Conservation (phyloP, 2,113 vertebrate genomes). For the Hippocampus guttulatus region DNA sequence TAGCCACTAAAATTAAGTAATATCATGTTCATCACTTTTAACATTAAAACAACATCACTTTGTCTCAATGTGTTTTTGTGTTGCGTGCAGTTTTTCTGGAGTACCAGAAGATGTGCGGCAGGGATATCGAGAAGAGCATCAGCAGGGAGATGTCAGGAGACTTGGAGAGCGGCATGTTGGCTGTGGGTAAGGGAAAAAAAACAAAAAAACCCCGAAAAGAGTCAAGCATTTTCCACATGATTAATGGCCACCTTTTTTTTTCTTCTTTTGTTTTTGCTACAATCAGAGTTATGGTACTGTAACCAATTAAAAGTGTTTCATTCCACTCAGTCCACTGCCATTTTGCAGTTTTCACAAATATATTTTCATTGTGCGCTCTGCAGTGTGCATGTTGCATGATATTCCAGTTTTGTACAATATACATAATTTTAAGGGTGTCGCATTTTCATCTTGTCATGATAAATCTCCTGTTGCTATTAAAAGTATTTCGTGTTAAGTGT, state of each 20-base stretch:
- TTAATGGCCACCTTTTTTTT: slow-evolving; percentile 19
- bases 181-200: slow-evolving; percentile 79
- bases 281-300: slow-evolving; percentile 68
- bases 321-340: slow-evolving; percentile 1
- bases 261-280: slow-evolving; percentile 40
- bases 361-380: slow-evolving; percentile 32
- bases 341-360: slow-evolving; percentile 1
- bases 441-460: neutral
- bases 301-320: slow-evolving; percentile 14
- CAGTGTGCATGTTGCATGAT: slow-evolving; percentile 17
- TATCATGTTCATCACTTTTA: neutral
- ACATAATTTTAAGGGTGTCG: too few relatives aligned
- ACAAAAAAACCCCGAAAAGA: neutral
- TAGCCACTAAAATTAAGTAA: slow-evolving; percentile 38
- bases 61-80: neutral
- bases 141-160: slow-evolving; percentile 94
- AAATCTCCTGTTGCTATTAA: neutral
- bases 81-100: slow-evolving; percentile 82
- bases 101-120: slow-evolving; percentile 90
- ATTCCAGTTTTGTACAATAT: neutral
- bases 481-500: slow-evolving; percentile 1
- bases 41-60: neutral
- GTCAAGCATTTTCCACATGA: slow-evolving; percentile 13
- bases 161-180: slow-evolving; percentile 93
- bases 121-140: slow-evolving; percentile 92